These are phyloP conservation scores for Eristalis arbustorum DNA, from an alignment of 2,888 invertebrate species.

Conservation along the genomic window DNA sequence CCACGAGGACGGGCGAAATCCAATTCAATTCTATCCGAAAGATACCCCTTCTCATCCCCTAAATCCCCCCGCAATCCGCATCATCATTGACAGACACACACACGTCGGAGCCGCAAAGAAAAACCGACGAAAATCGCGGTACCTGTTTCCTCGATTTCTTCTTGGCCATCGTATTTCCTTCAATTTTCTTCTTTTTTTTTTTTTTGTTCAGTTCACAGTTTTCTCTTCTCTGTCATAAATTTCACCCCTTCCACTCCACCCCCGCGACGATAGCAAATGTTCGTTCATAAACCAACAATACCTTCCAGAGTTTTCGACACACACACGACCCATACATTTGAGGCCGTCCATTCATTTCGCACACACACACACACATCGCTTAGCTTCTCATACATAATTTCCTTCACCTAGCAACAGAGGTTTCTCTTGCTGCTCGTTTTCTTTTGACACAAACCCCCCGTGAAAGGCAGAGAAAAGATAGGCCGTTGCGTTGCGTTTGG, in stretches of 20 bases:
- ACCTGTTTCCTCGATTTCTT: slow-evolving; percentile 58
- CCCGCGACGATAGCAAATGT: neutral
- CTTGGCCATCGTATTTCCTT: slow-evolving; percentile 16
- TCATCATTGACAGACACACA: neutral
- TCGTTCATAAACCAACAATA: slow-evolving; percentile 10
- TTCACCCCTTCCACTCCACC: slow-evolving; percentile 23
- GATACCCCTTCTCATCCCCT: slow-evolving; percentile 28
- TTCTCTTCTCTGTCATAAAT: slow-evolving; percentile 54
- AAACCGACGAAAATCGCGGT: slow-evolving; percentile 46
- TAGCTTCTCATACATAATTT: slow-evolving; percentile 55
- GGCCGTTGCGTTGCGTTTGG: neutral
- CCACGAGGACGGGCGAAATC: slow-evolving; percentile 1
- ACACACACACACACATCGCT: slow-evolving; percentile 3
- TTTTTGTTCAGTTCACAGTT: neutral
- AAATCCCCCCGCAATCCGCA: slow-evolving; percentile 13
- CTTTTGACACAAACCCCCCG: slow-evolving; percentile 3
- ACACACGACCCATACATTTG: neutral
- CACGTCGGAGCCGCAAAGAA: neutral
- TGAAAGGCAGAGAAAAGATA: slow-evolving; percentile 10
- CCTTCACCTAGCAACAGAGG: slow-evolving; percentile 69
- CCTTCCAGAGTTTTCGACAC: slow-evolving; percentile 57
- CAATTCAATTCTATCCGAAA: slow-evolving; percentile 32
- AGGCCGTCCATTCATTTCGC: neutral
- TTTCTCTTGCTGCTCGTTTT: slow-evolving; percentile 58
- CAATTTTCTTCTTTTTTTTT: neutral